Evolutionary conservation across 2,888 invertebrate species (phyloP).

Genomic region (Rugalucina vietnamica): DNA sequence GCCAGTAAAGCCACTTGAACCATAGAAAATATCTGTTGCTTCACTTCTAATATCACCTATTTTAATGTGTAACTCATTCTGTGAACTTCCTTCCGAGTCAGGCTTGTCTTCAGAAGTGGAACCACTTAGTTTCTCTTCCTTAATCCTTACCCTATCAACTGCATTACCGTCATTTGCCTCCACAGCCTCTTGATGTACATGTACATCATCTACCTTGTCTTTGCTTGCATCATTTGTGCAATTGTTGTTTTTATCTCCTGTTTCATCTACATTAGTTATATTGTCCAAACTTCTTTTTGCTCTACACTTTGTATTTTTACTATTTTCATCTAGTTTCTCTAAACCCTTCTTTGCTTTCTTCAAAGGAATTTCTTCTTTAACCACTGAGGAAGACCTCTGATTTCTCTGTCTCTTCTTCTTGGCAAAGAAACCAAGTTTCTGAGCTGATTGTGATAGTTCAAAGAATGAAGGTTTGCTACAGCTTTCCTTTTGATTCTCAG

Average conservation of each 20-base stretch:
- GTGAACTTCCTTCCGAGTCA: background rate
- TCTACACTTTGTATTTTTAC: background rate
- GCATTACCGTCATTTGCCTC: background rate
- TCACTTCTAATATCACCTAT: background rate
- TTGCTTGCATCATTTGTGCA: no score
- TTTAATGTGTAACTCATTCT: background rate
- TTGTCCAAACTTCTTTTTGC: background rate
- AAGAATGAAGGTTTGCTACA: background rate
- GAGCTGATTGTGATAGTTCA: background rate
- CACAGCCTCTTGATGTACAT: background rate
- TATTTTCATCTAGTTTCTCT: background rate
- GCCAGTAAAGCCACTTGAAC: background rate
- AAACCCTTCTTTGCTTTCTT: background rate
- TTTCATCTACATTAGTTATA: background rate
- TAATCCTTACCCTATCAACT: background rate
- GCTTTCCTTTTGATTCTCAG: background rate
- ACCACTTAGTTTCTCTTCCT: background rate
- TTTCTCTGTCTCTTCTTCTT: slow-evolving; percentile 15
- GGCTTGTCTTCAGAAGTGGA: background rate
- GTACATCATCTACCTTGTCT: background rate
- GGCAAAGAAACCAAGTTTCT: slow-evolving; percentile 17
- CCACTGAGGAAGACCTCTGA: background rate
- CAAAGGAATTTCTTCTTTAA: background rate
- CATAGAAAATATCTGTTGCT: background rate
- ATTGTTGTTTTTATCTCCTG: background rate